phyloP scores from a whole-genome alignment of 2,113 vertebrate species.

The Delphinus delphis region DNA sequence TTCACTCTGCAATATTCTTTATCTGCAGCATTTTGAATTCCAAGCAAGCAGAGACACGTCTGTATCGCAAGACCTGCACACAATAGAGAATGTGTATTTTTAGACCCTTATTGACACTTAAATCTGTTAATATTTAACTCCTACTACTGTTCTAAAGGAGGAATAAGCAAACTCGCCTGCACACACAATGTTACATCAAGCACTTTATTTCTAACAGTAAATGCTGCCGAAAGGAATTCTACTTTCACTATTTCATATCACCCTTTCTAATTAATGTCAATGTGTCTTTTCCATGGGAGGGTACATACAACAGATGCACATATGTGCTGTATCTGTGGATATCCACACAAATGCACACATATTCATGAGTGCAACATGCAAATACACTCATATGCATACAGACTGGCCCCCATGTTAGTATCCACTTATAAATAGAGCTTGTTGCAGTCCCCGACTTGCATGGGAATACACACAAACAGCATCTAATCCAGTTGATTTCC shows the following conservation, averaged over 20 bases:
- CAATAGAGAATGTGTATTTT: slow-evolving; percentile 51
- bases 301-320: slow-evolving; percentile 63
- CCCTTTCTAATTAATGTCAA: slow-evolving; percentile 82
- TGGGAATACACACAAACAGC: slow-evolving; percentile 58
- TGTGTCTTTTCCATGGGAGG: slow-evolving; percentile 60
- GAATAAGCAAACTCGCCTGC: slow-evolving; percentile 54
- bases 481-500: slow-evolving; percentile 73
- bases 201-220: slow-evolving; percentile 73
- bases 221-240: slow-evolving; percentile 68
- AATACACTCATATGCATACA: not conserved
- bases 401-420: not conserved
- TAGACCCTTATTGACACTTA: slow-evolving; percentile 55
- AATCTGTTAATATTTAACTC: slow-evolving; percentile 63
- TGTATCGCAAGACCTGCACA: not conserved
- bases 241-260: slow-evolving; percentile 75
- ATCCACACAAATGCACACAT: not conserved
- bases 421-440: not conserved
- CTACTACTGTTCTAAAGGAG: slow-evolving; percentile 58
- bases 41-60: slow-evolving; percentile 29
- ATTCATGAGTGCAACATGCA: not conserved
- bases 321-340: not conserved
- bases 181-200: slow-evolving; percentile 51
- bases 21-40: not conserved
- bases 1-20: not conserved
- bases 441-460: not conserved